These are phyloP conservation scores for Lepidotrigona ventralis DNA, from an alignment of 1,140 invertebrate species.

Conservation along the genomic window DNA sequence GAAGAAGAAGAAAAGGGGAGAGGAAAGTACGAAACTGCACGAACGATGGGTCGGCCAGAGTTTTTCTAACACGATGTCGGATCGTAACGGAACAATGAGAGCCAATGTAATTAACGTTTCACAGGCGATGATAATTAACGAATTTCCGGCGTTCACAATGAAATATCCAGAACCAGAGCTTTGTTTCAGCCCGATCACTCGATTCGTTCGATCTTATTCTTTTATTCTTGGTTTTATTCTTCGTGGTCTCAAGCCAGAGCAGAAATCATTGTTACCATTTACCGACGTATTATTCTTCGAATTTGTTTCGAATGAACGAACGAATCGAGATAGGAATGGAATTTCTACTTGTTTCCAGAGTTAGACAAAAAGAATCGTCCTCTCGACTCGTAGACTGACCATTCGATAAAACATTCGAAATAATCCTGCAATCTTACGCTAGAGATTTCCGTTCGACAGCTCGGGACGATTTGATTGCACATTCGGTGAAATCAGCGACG, in stretches of 20 bases:
- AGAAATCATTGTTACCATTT: slow-evolving; percentile 15
- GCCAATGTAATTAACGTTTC: slow-evolving; percentile 32
- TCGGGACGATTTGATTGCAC: neutral
- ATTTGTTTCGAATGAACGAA: neutral
- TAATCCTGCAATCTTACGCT: neutral
- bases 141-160: slow-evolving; percentile 27
- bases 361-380: too few relatives aligned
- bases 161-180: slow-evolving; percentile 25
- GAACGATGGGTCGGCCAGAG: neutral
- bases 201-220: slow-evolving; percentile 1
- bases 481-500: too few relatives aligned
- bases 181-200: slow-evolving; percentile 12
- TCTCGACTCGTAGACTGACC: neutral
- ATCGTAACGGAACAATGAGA: slow-evolving; percentile 22
- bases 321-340: too few relatives aligned
- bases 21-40: too few relatives aligned
- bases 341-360: too few relatives aligned
- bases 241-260: neutral
- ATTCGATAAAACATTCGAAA: neutral
- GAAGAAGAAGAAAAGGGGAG: too few relatives aligned
- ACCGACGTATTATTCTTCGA: slow-evolving; percentile 2
- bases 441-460: neutral
- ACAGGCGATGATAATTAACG: slow-evolving; percentile 41
- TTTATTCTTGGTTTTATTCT: too few relatives aligned
- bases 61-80: slow-evolving; percentile 22